Evolutionary conservation across 2,797 vertebrate genomes (phyloP).

Genomic region (Anguilla obscura): DNA sequence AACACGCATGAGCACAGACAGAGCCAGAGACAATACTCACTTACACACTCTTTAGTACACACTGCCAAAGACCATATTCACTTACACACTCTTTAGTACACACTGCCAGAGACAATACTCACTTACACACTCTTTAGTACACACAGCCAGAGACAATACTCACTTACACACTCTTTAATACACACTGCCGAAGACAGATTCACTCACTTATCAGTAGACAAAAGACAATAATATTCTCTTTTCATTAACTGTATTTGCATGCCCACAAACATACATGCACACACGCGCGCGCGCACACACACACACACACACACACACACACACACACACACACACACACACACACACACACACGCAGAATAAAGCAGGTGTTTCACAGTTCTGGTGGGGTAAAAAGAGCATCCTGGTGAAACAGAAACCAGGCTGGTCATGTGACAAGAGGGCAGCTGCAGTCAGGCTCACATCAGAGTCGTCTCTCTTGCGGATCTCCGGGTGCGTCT

Average conservation of each 20-base stretch:
- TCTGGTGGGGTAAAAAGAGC: background rate
- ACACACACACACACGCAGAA: background rate
- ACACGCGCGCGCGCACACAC: background rate
- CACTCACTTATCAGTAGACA: background rate
- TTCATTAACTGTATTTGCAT: no score
- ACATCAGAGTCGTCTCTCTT: constrained; percentile 94
- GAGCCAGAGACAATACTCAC: background rate
- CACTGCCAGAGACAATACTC: constrained; percentile 6
- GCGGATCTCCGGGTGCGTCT: constrained; percentile 96
- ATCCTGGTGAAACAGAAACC: background rate
- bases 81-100: background rate
- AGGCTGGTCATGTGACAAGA: background rate
- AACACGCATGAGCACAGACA: background rate
- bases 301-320: background rate
- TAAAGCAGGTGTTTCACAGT: background rate
- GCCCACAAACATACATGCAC: no score
- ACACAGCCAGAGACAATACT: no score
- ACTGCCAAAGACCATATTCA: constrained; percentile 15
- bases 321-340: no score
- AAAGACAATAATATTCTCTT: background rate
- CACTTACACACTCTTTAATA: no score
- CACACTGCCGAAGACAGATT: background rate
- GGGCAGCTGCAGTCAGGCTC: constrained; percentile 59
- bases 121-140: background rate
- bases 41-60: background rate